Conservation (phyloP, 1,140 invertebrate species). For the Pseudomyrmex dendroicus region DNA sequence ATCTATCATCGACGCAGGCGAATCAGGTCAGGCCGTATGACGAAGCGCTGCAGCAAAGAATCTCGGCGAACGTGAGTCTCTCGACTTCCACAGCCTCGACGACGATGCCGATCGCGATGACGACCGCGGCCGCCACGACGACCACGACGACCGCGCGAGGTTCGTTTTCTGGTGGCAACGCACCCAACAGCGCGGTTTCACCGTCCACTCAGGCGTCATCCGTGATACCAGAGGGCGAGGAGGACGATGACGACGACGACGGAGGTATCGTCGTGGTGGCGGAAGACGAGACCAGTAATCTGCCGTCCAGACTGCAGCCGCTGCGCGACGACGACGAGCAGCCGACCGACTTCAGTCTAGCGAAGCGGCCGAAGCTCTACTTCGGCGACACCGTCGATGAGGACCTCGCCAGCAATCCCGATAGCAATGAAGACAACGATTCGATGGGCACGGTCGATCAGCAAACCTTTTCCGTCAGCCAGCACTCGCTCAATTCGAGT, state of each 20-base stretch:
- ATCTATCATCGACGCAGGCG: constrained; percentile 83
- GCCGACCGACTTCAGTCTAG: constrained; percentile 89
- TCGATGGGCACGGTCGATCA: constrained; percentile 83
- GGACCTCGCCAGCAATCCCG: constrained; percentile 88
- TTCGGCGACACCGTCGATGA: constrained; percentile 88
- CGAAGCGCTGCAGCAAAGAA: constrained; percentile 82
- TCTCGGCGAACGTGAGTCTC: constrained; percentile 72
- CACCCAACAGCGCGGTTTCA: constrained; percentile 72
- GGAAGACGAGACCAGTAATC: constrained; percentile 75
- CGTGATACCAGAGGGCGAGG: constrained; percentile 74
- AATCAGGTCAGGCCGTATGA: constrained; percentile 76
- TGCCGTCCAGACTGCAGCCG: constrained; percentile 72
- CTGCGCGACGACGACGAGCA: constrained; percentile 84
- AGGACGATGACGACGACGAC: constrained; percentile 88
- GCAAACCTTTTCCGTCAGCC: constrained; percentile 76
- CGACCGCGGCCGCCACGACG: constrained; percentile 69
- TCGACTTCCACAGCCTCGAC: constrained; percentile 83
- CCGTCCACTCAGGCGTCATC: constrained; percentile 79
- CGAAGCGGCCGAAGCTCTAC: constrained; percentile 87
- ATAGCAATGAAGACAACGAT: constrained; percentile 90
- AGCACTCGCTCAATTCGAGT: constrained; percentile 76
- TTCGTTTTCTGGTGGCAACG: constrained; percentile 58
- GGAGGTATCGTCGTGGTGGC: constrained; percentile 82
- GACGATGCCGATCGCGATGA: constrained; percentile 87
- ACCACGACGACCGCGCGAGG: constrained; percentile 49